Evolutionary conservation across 2,113 vertebrate genomes (phyloP).

Genomic region (Platichthys stellatus): DNA sequence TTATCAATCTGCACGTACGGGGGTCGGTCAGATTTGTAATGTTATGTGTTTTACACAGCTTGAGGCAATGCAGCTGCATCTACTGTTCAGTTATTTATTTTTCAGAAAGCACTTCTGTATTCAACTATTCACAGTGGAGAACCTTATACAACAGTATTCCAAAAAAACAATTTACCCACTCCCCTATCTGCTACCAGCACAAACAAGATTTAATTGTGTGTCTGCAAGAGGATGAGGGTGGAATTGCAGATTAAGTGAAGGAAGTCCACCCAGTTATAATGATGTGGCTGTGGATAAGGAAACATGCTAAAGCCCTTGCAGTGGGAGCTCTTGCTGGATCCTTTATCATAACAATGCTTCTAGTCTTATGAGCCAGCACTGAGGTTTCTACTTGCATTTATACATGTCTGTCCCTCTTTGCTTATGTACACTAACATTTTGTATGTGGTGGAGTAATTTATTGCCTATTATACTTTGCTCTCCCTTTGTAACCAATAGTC

Average conservation of each 20-base stretch:
- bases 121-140: background rate
- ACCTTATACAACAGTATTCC: background rate
- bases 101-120: background rate
- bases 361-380: background rate
- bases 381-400: background rate
- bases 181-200: background rate
- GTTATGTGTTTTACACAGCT: background rate
- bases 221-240: background rate
- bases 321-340: background rate
- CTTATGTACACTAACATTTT: too few species aligned
- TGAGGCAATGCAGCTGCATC: background rate
- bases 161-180: background rate
- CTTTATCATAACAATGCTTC: slow-evolving; percentile 5
- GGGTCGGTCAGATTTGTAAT: background rate
- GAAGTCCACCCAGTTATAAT: background rate
- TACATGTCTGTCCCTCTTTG: background rate
- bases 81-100: background rate
- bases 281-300: background rate
- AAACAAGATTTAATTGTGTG: background rate
- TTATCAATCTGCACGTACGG: background rate
- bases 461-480: background rate
- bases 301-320: background rate
- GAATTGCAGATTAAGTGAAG: slow-evolving; percentile 8
- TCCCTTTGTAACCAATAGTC: background rate
- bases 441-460: background rate